Base-by-base conservation (phyloP, 2,797 vertebrate genomes). In the Phrynocephalus forsythii region DNA sequence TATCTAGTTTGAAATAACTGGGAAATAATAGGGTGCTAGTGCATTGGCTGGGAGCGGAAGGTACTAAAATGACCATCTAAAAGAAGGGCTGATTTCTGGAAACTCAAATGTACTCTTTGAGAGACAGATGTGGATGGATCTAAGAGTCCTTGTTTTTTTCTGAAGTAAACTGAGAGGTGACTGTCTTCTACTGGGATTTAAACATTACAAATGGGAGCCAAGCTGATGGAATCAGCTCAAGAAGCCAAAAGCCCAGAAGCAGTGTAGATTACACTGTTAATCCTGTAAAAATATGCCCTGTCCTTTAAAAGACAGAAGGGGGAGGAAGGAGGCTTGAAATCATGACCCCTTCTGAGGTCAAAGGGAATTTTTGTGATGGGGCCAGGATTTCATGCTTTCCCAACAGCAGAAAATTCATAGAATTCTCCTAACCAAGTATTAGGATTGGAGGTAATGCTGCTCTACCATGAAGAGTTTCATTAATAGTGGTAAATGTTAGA, bases 261-360 rank as follows among this genome's bases (percentile, higher is more conserved):
- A 63, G 63, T 87, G 82, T 87, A 84, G 85, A 90, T 90, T 90
- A 87, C 82, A 84, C 69, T 81, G 78, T 84, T 87, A 90, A 90
- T 80, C 82, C 82, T 90, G 52, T 84, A 66, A 90, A 90, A 90
- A 87, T 69, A 63, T 84, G 82, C 72, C 71, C 71, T 87, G 48
- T 84, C 69, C 82, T 81, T 87, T 88, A 84, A 83, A 80, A 87
- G 82, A 80, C 77, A 86, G 83, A 84, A 85, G 56, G 60, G 82
- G 66, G 60, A 73, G 38, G 28, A 30, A 48, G 50, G 60, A 33
- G 44, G 52, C 16, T 33, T 80, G 71, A 82, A 85, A 88, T 60
- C n/a, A 79, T 85, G 78, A 77, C 60, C 79, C 7, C 10, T 76
- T 71, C 60, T 68, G 78, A 79, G 83, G 83, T 85, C 83, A 85